phyloP scores from a whole-genome alignment of 2,113 vertebrate species.

The Chaetorhynchus papuensis region DNA sequence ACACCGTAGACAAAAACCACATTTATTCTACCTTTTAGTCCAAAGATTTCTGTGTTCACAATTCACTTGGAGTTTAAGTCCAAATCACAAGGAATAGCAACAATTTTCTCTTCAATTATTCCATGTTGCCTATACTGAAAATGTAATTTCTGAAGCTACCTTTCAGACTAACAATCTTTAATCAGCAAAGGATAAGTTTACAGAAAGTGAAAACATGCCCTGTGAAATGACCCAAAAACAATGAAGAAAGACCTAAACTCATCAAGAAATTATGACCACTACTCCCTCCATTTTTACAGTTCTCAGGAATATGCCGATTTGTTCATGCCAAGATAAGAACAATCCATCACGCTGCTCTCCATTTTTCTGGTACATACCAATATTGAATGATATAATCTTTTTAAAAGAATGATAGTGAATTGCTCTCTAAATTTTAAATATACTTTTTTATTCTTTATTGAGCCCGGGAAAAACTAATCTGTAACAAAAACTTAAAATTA shows the following conservation, averaged over 20 bases:
- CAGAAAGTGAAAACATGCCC: neutral
- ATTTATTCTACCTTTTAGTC: constrained; percentile 15
- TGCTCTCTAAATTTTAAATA: neutral
- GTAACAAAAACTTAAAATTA: neutral
- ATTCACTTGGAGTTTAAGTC: neutral
- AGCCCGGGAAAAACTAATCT: neutral
- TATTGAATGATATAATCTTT: neutral
- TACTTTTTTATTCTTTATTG: neutral
- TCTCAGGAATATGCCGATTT: neutral
- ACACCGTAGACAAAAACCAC: neutral
- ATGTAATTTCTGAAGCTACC: neutral
- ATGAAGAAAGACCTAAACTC: neutral
- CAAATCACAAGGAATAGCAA: neutral
- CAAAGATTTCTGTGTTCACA: neutral
- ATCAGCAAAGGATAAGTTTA: constrained; percentile 27
- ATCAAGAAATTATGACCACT: neutral
- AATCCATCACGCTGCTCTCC: neutral
- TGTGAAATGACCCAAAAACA: neutral
- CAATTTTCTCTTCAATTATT: constrained; percentile 29
- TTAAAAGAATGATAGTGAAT: neutral
- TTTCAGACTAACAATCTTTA: constrained; percentile 2
- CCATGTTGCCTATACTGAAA: neutral
- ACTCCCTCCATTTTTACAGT: neutral
- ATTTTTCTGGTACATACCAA: neutral
- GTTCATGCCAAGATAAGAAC: neutral